A percentile compares a stretch with the other conserved stretches of the same genome.
Conservation (phyloP, 2,797 vertebrate species). For the Mycteria americana region DNA sequence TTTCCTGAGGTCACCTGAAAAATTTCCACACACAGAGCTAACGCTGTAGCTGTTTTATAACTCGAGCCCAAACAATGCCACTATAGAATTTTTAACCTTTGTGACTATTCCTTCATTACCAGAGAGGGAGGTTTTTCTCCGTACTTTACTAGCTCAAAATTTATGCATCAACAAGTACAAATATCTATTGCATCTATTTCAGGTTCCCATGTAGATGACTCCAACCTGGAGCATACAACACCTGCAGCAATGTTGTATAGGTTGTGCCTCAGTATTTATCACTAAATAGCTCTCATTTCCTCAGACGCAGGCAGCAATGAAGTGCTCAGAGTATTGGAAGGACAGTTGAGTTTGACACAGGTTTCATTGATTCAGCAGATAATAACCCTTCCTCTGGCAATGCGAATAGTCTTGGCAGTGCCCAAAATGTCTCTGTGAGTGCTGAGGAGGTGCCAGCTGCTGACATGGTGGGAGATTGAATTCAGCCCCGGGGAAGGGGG, state of each 20-base stretch:
- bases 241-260: neutral
- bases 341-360: neutral
- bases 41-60: neutral
- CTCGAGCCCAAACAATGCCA: rapidly evolving
- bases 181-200: neutral
- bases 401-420: neutral
- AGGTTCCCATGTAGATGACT: neutral
- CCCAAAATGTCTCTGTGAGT: neutral
- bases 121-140: neutral
- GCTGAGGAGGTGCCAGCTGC: neutral
- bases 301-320: neutral
- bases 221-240: neutral
- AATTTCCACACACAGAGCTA: neutral
- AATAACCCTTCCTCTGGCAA: slow-evolving; percentile 29
- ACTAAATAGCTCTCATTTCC: neutral
- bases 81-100: neutral
- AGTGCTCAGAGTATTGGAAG: neutral
- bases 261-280: neutral
- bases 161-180: neutral
- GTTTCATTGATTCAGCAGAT: neutral
- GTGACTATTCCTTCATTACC: neutral
- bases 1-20: neutral
- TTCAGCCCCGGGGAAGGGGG: neutral
- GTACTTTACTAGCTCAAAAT: neutral
- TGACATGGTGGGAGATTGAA: neutral